These are phyloP conservation scores for Columba livia DNA, from an alignment of 2,113 vertebrate species.

Conservation along the genomic window DNA sequence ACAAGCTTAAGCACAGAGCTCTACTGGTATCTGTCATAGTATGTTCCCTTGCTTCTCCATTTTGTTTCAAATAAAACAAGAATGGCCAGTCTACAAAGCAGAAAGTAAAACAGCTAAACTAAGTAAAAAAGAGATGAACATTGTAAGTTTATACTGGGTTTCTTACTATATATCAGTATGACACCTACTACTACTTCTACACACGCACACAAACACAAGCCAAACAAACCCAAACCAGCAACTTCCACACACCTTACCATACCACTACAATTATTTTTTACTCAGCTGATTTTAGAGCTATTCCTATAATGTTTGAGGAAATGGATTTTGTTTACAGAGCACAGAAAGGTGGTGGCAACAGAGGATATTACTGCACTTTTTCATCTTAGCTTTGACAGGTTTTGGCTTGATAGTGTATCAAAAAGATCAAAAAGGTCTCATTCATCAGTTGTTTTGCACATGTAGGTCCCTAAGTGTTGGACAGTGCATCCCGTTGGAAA, in stretches of 20 bases:
- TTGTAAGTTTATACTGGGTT: neutral
- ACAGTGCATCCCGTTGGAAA: neutral
- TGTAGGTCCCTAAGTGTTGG: neutral
- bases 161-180: neutral
- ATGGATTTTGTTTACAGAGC: neutral
- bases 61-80: neutral
- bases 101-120: neutral
- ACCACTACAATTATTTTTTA: neutral
- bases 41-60: neutral
- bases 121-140: neutral
- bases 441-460: neutral
- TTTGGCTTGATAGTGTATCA: neutral
- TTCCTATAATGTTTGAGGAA: neutral
- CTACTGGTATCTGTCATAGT: neutral
- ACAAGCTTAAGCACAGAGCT: neutral
- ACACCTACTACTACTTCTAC: neutral
- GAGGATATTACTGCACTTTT: neutral
- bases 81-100: neutral
- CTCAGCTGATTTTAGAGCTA: neutral
- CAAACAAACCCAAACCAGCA: neutral
- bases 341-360: neutral
- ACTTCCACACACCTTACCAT: neutral
- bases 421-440: neutral
- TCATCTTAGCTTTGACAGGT: neutral
- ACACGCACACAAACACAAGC: neutral